Evolutionary conservation across 2,888 invertebrate species (phyloP).

Genomic region (Dryomyza anilis): DNA sequence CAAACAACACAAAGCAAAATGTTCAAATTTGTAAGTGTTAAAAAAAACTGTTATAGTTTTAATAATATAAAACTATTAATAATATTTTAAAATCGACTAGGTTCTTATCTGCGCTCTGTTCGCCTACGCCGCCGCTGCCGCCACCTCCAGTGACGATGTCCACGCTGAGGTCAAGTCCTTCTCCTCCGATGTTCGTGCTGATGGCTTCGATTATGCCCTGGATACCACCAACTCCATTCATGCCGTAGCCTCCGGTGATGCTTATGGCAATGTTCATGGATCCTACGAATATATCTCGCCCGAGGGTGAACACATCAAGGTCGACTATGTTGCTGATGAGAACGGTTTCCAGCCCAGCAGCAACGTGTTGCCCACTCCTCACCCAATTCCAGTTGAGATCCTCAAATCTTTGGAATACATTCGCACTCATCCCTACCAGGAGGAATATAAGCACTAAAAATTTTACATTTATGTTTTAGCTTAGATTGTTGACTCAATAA

Average conservation of each 20-base stretch:
- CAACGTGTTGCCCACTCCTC: constrained; percentile 43
- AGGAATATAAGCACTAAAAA: not conserved
- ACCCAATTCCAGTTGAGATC: constrained; percentile 45
- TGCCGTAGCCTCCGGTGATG: constrained; percentile 41
- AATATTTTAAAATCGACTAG: too few relatives aligned
- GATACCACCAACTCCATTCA: constrained; percentile 44
- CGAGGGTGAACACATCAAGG: constrained; percentile 45
- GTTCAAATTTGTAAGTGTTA: not conserved
- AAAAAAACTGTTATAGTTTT: too few relatives aligned
- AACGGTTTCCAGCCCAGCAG: constrained; percentile 45
- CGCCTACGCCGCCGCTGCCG: constrained; percentile 1
- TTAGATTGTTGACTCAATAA: too few relatives aligned
- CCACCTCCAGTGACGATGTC: constrained; percentile 38
- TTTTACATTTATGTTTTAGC: too few relatives aligned
- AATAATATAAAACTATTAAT: too few relatives aligned
- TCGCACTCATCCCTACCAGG: constrained; percentile 41
- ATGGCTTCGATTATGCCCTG: constrained; percentile 44
- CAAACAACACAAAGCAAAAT: not conserved
- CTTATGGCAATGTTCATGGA: constrained; percentile 46
- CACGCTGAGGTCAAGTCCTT: constrained; percentile 38
- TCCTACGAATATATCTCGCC: constrained; percentile 44
- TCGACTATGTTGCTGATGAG: constrained; percentile 50
- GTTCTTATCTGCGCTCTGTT: not conserved
- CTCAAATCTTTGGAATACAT: constrained; percentile 42
- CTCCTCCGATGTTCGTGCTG: constrained; percentile 42